Conservation (phyloP, 2,113 vertebrate species). For the Prunella himalayana region DNA sequence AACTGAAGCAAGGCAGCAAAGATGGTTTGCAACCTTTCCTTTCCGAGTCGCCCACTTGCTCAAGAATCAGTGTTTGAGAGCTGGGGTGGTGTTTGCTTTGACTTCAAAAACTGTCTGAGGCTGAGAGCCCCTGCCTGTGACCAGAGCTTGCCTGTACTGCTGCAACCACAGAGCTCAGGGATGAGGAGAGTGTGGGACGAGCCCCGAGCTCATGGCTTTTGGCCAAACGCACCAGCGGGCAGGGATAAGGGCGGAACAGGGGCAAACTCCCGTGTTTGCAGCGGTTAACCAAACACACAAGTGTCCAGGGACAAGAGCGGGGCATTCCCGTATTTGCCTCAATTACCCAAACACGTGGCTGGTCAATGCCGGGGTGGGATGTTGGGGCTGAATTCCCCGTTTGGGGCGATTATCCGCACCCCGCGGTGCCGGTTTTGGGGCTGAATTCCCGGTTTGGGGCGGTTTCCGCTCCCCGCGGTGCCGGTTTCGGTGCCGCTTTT, state of each 20-base stretch:
- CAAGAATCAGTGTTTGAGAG: neutral
- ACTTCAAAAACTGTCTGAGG: neutral
- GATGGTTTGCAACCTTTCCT: neutral
- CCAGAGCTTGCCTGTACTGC: neutral
- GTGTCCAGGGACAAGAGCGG: accelerated
- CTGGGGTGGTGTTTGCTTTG: neutral
- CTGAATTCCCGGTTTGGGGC: neutral
- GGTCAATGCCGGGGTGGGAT: too few species aligned
- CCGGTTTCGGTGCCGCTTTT: too few species aligned
- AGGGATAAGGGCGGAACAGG: too few species aligned
- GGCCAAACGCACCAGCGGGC: neutral
- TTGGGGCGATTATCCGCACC: accelerated
- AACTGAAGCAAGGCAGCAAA: neutral
- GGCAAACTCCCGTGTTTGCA: too few species aligned
- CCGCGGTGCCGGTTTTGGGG: neutral
- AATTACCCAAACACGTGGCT: accelerated
- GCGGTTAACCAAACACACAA: too few species aligned
- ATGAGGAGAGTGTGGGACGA: neutral
- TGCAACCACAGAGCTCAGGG: neutral
- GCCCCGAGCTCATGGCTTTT: too few species aligned
- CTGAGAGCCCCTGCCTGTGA: neutral
- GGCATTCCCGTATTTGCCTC: neutral
- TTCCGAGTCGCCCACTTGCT: neutral
- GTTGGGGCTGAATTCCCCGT: accelerated
- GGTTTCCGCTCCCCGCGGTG: too few species aligned